A percentile compares a stretch with the other conserved stretches of the same genome.
phyloP scores from a whole-genome alignment of 2,797 vertebrate genomes.

The Pipistrellus nathusii region DNA sequence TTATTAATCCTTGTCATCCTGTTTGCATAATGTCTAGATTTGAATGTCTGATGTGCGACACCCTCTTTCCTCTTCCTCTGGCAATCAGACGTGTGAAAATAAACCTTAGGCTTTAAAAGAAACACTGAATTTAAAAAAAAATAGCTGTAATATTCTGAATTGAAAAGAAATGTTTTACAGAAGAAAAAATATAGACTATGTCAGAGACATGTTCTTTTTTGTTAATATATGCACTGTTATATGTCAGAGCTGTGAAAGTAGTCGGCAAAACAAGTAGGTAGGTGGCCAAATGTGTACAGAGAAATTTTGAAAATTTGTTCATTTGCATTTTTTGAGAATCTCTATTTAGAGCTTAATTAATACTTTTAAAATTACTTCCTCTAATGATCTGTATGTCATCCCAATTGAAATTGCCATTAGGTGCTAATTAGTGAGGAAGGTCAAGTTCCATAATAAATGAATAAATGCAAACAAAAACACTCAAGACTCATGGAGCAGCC shows the following conservation, averaged over 20 bases:
- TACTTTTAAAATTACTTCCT: constrained; percentile 84
- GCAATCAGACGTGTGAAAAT: constrained; percentile 91
- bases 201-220: constrained; percentile 85
- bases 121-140: constrained; percentile 81
- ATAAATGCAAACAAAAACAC: constrained; percentile 65
- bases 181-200: constrained; percentile 86
- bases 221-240: constrained; percentile 88
- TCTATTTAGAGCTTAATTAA: constrained; percentile 84
- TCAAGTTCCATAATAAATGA: constrained; percentile 78
- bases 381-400: constrained; percentile 74
- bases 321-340: constrained; percentile 83
- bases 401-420: constrained; percentile 78
- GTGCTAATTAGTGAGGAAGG: constrained; percentile 83
- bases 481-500: not conserved
- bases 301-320: constrained; percentile 72
- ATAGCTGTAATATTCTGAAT: constrained; percentile 82
- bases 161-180: constrained; percentile 74
- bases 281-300: constrained; percentile 84
- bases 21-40: constrained; percentile 87
- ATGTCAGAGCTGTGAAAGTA: constrained; percentile 87
- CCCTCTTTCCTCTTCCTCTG: constrained; percentile 84
- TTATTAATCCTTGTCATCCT: constrained; percentile 88
- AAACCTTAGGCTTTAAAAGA: constrained; percentile 87
- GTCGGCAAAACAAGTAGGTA: constrained; percentile 86
- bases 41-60: constrained; percentile 83